Evolutionary conservation across 1,140 invertebrate species (phyloP).

Genomic region (Drosophila auraria): DNA sequence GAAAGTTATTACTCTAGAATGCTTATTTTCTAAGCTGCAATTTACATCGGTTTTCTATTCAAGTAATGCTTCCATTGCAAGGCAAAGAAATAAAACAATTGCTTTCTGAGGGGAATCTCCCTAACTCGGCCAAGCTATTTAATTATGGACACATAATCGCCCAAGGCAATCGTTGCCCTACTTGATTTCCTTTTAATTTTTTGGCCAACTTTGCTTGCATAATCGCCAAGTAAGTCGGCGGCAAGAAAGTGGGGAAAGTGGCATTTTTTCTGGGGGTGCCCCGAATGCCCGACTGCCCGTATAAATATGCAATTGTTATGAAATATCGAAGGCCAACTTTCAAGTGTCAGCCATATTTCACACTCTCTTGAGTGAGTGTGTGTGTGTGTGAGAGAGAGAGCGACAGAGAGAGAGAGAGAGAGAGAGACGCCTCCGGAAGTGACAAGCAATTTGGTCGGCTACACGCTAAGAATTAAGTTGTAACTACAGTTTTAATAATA

Average conservation of each 20-base stretch:
- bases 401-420: neutral
- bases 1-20: too few species aligned
- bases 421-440: neutral
- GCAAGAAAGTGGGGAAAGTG: slow-evolving; percentile 5
- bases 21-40: too few species aligned
- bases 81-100: too few species aligned
- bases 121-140: neutral
- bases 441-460: slow-evolving; percentile 55
- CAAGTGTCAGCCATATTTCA: slow-evolving; percentile 57
- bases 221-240: slow-evolving; percentile 13
- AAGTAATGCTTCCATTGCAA: too few species aligned
- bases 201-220: slow-evolving; percentile 28
- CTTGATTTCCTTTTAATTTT: slow-evolving; percentile 6
- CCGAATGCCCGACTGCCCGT: slow-evolving; percentile 12
- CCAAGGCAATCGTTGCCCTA: neutral
- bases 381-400: neutral
- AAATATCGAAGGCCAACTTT: slow-evolving; percentile 73
- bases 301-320: slow-evolving; percentile 62
- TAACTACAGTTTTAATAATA: too few species aligned
- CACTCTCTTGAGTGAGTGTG: slow-evolving; percentile 25
- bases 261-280: neutral
- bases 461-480: neutral
- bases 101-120: too few species aligned
- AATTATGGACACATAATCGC: neutral
- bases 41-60: too few species aligned